Base-by-base conservation (phyloP, 1,140 invertebrate genomes). In the Nebria ingens region DNA sequence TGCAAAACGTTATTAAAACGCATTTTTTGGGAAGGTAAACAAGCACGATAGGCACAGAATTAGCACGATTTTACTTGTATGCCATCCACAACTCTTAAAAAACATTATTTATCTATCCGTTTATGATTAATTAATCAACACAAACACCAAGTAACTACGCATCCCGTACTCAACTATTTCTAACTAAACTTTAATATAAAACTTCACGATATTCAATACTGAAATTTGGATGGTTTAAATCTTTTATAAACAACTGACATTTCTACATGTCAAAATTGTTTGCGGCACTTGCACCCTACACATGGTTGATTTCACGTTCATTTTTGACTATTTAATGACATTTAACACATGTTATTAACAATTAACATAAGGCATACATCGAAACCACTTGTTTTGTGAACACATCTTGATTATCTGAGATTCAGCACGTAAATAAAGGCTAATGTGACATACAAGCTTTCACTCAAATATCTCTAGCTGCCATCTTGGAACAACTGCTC, bases 391-490 rank as follows among this genome's bases (percentile, higher is more conserved):
- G 11, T 11, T 21, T 51, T 51, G 2, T 9, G 19, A 51, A 51
- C 50, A 51, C 50, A 51, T 21, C 50, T 51, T 51, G 9, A 21
- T 51, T 21, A 51, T 20, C 21, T 51, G 50, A 51, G 50, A 51
- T 51, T 22, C 19, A 22, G 21, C 19, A 51, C 6, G 50, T 51
- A 51, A 51, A 51, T 51, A 51, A 51, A 21, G 21, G 19, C 19
- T 20, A 51, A 21, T 21, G 21, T 19, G 50, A 51, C 50, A 51
- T 51, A 51, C 50, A 51, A 51, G 50, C 50, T 51, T 51, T 51
- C 50, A 51, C 50, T 51, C 50, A 21, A 21, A 51, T 21, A 51
- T 51, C 50, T 22, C 19, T 21, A 51, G 50, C 50, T 51, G 50
- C 50, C 50, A 51, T 51, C 17, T 20, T 51, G 50, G 2, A 4